Conservation (phyloP, 1,140 invertebrate genomes). For the Drosophila ananassae region DNA sequence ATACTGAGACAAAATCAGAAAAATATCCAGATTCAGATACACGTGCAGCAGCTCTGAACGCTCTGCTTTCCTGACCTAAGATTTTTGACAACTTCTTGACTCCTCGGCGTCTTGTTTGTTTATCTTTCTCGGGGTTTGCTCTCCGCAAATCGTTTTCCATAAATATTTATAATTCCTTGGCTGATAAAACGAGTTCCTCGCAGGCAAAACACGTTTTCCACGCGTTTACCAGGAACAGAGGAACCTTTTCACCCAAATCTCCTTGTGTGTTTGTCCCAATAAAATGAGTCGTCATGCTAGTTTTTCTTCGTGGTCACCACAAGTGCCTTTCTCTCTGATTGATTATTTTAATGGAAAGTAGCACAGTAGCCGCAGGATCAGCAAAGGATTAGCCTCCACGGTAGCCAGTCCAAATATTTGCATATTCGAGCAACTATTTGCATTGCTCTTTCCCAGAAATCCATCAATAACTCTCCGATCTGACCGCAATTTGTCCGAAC, state of each 20-base stretch:
- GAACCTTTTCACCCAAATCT: constrained; percentile 58
- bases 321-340: constrained; percentile 63
- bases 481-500: constrained; percentile 75
- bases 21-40: constrained; percentile 20
- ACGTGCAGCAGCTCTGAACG: constrained; percentile 22
- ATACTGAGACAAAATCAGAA: constrained; percentile 34
- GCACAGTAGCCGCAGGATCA: constrained; percentile 70
- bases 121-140: constrained; percentile 42
- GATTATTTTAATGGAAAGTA: constrained; percentile 61
- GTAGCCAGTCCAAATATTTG: constrained; percentile 74
- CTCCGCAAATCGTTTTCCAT: constrained; percentile 59
- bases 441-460: constrained; percentile 39
- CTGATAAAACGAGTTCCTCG: constrained; percentile 70
- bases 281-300: constrained; percentile 70
- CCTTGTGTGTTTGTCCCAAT: constrained; percentile 49
- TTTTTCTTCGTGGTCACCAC: constrained; percentile 32
- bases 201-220: constrained; percentile 63
- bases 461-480: constrained; percentile 62
- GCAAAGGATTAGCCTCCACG: constrained; percentile 50
- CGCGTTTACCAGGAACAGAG: constrained; percentile 76
- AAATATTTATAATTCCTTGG: constrained; percentile 71
- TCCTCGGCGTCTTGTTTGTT: constrained; percentile 49
- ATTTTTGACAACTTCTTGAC: constrained; percentile 61
- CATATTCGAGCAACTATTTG: constrained; percentile 54
- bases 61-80: constrained; percentile 56